These are phyloP conservation scores for Crambe crambe DNA, from an alignment of 37 sponge, comb jelly and placozoan genomes.

Conservation along the genomic window DNA sequence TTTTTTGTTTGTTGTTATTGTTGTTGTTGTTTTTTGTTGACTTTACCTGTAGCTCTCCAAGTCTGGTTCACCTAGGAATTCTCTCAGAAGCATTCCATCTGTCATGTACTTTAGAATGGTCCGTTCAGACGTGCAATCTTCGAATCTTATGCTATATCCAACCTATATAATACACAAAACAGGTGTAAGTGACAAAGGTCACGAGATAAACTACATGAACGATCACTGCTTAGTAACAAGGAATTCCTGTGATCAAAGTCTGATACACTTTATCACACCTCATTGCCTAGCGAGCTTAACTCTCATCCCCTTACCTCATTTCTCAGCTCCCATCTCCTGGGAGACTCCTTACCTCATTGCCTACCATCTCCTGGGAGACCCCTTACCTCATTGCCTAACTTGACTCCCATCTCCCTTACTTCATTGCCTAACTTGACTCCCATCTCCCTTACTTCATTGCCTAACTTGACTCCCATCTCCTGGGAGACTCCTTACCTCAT, in stretches of 20 bases:
- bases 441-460: conserved; percentile 83
- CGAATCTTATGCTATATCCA: conserved; percentile 98
- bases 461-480: conserved; percentile 95
- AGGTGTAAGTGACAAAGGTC: neutral
- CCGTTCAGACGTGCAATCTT: conserved; percentile 98
- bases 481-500: conserved; percentile 95
- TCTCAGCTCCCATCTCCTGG: neutral
- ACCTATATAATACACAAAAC: conserved; percentile 56
- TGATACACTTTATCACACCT: no score
- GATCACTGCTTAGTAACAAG: no score
- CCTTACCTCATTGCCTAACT: conserved; percentile 34
- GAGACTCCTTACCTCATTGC: neutral
- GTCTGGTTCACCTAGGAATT: conserved; percentile 99
- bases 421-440: neutral
- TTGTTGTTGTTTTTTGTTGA: no score
- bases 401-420: neutral
- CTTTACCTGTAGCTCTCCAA: conserved; percentile 80
- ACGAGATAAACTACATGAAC: neutral
- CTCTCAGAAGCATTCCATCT: conserved; percentile 99
- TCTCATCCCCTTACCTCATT: neutral
- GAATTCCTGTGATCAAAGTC: no score
- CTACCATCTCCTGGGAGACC: conserved; percentile 87
- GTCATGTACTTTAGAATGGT: conserved; percentile 98
- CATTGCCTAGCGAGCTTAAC: no score
- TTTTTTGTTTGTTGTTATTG: no score